Evolutionary conservation across 2,797 vertebrate species (phyloP).

Genomic region (Octomys mimax): DNA sequence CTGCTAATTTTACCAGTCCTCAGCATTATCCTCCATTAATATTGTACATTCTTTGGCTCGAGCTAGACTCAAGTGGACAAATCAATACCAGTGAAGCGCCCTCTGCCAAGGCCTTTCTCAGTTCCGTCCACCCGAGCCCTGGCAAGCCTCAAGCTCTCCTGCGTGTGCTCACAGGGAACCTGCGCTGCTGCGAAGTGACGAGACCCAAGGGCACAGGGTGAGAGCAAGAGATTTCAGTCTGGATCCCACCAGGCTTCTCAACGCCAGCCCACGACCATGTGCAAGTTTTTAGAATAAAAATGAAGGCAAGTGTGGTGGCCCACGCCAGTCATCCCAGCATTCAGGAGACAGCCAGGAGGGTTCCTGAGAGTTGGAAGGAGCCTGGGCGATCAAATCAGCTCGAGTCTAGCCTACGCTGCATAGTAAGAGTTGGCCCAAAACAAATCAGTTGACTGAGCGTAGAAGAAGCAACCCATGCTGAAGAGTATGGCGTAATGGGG

Average conservation of each 20-base stretch:
- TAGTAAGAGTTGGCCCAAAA: neutral
- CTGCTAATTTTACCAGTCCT: neutral
- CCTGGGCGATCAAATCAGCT: neutral
- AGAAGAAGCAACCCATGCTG: neutral
- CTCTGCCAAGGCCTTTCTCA: neutral
- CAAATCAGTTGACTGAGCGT: neutral
- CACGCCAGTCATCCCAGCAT: too few relatives aligned
- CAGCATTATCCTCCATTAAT: neutral
- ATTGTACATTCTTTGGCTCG: neutral
- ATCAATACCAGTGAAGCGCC: neutral
- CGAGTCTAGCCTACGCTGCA: neutral
- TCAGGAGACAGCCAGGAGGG: neutral
- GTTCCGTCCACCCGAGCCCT: neutral
- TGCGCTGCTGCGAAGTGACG: neutral
- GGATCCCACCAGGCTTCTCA: neutral
- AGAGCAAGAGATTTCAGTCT: neutral
- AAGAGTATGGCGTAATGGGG: neutral
- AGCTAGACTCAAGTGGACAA: neutral
- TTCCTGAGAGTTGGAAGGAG: neutral
- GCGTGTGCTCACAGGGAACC: neutral
- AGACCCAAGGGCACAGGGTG: neutral
- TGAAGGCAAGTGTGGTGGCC: neutral
- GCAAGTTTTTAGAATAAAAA: neutral
- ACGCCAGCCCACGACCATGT: neutral
- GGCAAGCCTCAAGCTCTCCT: fast-evolving